Evolutionary conservation across 1,140 invertebrate species (phyloP), one percentile per base, ranked within the genome.

Genomic region (Drosophila lowei): DNA sequence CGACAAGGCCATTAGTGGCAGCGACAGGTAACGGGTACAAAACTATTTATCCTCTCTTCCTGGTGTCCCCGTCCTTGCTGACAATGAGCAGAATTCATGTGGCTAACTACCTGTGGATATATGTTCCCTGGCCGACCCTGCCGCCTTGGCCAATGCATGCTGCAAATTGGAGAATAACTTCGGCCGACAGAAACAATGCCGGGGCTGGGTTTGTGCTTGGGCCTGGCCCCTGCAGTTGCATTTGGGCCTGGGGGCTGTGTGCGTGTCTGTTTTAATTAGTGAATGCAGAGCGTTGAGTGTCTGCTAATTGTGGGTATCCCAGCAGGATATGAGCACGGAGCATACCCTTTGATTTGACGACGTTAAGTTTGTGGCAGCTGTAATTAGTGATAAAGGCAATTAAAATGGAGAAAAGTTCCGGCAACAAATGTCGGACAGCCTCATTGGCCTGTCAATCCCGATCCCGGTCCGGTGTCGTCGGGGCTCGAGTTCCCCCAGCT

Each of bases 331-430:
- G 25, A 21, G 16, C 28, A 66, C 44, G 8, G 8, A 6, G 44
- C 28, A 60, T 56, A 38, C 49, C 21, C 47, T 44, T 48, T 58
- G 60, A 44, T 57, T 41, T 6, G 23, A 23, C 38, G 23, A 38
- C 28, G 16, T 44, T 54, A 44, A 30, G 54, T 71, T 38, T 64
- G 46, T 72, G 66, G 46, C 53, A 52, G 25, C 23, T 71, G 57
- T 63, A 68, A 73, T 77, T 77, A 63, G 62, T 50, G 55, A 47
- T 63, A 85, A 68, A 77, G 43, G 34, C 76, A 77, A 86, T 77
- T 73, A 60, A 62, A 55, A 60, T 23, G 2, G 30, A 46, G 38
- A 42, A 77, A 62, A 61, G n/a, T 50, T 58, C 38, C n/a, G 50
- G 46, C 38, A 38, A 9, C 43, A 30, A 54, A 18, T 72, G 67